Percentiles rank a stretch among this genome's conserved stretches.
phyloP scores from a whole-genome alignment of 2,113 vertebrate species.

The Oryzias melastigma region DNA sequence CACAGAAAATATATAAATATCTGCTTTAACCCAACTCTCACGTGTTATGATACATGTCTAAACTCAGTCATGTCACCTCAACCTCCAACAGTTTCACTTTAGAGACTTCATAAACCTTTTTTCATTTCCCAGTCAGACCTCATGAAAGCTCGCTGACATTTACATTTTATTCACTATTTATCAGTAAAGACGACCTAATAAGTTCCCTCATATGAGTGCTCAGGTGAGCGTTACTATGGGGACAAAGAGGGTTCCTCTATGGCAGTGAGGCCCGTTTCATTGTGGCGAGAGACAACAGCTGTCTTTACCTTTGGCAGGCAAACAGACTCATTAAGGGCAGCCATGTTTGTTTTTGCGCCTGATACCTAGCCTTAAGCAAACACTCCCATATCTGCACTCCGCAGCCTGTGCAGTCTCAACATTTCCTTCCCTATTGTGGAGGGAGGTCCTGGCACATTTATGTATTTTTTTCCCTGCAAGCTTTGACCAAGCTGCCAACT shows the following conservation, averaged over 20 bases:
- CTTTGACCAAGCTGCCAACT: slow-evolving; percentile 48
- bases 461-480: slow-evolving; percentile 3
- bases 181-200: slow-evolving; percentile 62
- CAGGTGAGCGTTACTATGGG: slow-evolving; percentile 71
- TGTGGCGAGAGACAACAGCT: slow-evolving; percentile 74
- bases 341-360: slow-evolving; percentile 79
- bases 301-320: slow-evolving; percentile 79
- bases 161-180: slow-evolving; percentile 66
- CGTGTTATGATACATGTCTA: slow-evolving; percentile 37
- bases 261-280: slow-evolving; percentile 58
- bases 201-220: slow-evolving; percentile 54
- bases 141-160: slow-evolving; percentile 50
- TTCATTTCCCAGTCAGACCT: slow-evolving; percentile 48
- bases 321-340: slow-evolving; percentile 77
- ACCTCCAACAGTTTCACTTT: slow-evolving; percentile 53
- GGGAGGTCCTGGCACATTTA: slow-evolving; percentile 46
- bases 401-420: slow-evolving; percentile 67
- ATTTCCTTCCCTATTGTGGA: slow-evolving; percentile 69
- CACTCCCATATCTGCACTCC: slow-evolving; percentile 72
- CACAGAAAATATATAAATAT: no score
- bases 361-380: slow-evolving; percentile 79
- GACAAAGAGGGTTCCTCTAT: slow-evolving; percentile 52
- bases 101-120: slow-evolving; percentile 52
- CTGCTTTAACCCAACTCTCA: slow-evolving; percentile 33
- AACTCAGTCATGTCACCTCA: slow-evolving; percentile 42